phyloP scores from a whole-genome alignment of 2,113 vertebrate species.

The Apeltes quadracus region DNA sequence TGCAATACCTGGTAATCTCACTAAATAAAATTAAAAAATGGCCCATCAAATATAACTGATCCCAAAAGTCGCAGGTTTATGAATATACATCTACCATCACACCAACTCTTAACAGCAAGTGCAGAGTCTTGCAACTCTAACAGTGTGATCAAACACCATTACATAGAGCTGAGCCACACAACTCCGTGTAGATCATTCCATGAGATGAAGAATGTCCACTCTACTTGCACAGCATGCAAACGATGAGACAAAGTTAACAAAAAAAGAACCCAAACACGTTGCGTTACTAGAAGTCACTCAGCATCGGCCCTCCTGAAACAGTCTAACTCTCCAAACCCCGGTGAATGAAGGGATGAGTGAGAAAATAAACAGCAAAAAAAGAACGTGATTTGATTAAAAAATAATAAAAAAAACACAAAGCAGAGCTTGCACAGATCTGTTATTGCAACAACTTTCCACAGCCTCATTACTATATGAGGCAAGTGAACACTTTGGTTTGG shows the following conservation, averaged over 20 bases:
- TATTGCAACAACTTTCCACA: neutral
- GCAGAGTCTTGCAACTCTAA: constrained; percentile 10
- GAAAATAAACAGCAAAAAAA: constrained; percentile 29
- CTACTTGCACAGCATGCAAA: constrained; percentile 57
- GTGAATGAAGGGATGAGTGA: constrained; percentile 60
- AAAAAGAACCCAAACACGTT: constrained; percentile 18
- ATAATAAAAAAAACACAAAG: constrained; percentile 47
- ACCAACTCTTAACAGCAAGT: neutral
- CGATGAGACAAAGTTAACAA: constrained; percentile 30
- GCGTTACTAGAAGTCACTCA: constrained; percentile 21
- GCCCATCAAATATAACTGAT: neutral
- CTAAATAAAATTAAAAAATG: neutral
- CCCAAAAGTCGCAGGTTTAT: neutral
- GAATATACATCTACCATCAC: neutral
- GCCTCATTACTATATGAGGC: neutral
- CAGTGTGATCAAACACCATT: constrained; percentile 24
- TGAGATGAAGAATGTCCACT: constrained; percentile 47
- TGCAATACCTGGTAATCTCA: constrained; percentile 7
- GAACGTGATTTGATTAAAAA: constrained; percentile 30
- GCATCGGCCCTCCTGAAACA: constrained; percentile 26
- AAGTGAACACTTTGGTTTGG: neutral
- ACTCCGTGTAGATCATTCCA: constrained; percentile 10
- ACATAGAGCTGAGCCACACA: constrained; percentile 38
- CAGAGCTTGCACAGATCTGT: constrained; percentile 30
- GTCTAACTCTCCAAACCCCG: constrained; percentile 17